Base-by-base conservation (phyloP, 1,140 invertebrate genomes). In the Pachypsylla venusta region DNA sequence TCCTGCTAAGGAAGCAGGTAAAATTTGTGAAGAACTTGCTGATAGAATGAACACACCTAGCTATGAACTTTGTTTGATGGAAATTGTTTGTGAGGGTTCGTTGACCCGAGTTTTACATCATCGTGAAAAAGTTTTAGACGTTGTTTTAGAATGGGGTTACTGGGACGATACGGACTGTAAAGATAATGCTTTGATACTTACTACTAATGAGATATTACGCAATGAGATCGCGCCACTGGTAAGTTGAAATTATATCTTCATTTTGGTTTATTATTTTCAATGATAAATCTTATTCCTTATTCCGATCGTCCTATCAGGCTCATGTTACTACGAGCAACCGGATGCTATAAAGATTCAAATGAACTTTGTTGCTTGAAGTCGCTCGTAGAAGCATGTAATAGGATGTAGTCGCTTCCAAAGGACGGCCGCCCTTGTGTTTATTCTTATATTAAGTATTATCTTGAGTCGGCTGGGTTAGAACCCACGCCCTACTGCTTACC, bases 131-230 rank as follows among this genome's bases (percentile, higher is more conserved):
- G 78, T 93, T 12, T 73, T 90, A 10, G 77, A 80, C 60, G 76
- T 79, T 2, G 79, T 79, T 0, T 72, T 81, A 4, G 76, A 81
- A 40, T 94, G 89, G 89, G 80, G 85, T 0, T 85, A 85, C 62
- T 93, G 89, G 89, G 82, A 87, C 42, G 80, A 86, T 53, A 76
- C 77, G 2, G 85, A 90, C 69, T 75, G 87, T 16, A 87, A 85
- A 69, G 79, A 89, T 63, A 91, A 90, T 66, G 81, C 83, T 65
- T 71, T 93, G 13, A 71, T 89, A n/a, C 70, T 91, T 5, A 82
- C 73, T 57, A 70, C 70, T 19, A 78, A 79, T 61, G 70, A 67
- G 2, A 40, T 80, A 1, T 77, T 77, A 60, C 73, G 72, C 27
- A 48, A n/a, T 19, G 72, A 77, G 57, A 71, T 80, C 40, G 56